Conservation (phyloP, 92 coral and sea anemone genomes). For the Anthopleura xanthogrammica region DNA sequence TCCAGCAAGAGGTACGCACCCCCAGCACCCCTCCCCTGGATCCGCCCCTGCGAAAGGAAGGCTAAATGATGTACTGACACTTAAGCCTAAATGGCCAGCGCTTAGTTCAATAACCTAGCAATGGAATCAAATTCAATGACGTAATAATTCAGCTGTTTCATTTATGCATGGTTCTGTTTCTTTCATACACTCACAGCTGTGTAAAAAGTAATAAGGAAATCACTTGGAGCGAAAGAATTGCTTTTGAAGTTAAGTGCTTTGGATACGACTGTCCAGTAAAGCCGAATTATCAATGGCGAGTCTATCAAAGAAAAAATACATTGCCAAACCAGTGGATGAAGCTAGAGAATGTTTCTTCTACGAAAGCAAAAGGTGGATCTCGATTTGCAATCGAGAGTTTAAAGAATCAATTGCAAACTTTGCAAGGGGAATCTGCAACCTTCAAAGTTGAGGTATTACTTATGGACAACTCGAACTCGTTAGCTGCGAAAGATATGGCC, state of each 20-base stretch:
- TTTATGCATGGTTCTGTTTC: not conserved
- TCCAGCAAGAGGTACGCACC: no score
- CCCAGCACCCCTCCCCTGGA: no score
- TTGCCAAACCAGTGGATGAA: not conserved
- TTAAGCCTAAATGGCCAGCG: no score
- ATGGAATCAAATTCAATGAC: no score
- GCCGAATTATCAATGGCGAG: slow-evolving; percentile 17
- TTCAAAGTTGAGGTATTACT: slow-evolving; percentile 14
- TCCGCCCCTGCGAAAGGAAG: no score
- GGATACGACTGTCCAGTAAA: slow-evolving; percentile 18
- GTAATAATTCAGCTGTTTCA: not conserved
- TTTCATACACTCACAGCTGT: slow-evolving; percentile 7
- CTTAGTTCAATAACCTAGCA: no score
- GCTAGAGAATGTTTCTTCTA: not conserved
- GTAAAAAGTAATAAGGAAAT: not conserved
- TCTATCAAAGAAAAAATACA: not conserved
- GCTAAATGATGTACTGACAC: no score
- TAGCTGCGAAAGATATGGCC: not conserved
- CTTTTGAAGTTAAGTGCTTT: slow-evolving; percentile 17
- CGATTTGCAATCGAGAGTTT: not conserved
- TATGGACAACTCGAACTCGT: not conserved
- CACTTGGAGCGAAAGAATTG: slow-evolving; percentile 5
- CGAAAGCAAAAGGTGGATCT: not conserved
- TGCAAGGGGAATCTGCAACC: not conserved
- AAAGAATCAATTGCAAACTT: not conserved